phyloP scores from a whole-genome alignment of 2,113 vertebrate species.

The Sphaerodactylus townsendi region DNA sequence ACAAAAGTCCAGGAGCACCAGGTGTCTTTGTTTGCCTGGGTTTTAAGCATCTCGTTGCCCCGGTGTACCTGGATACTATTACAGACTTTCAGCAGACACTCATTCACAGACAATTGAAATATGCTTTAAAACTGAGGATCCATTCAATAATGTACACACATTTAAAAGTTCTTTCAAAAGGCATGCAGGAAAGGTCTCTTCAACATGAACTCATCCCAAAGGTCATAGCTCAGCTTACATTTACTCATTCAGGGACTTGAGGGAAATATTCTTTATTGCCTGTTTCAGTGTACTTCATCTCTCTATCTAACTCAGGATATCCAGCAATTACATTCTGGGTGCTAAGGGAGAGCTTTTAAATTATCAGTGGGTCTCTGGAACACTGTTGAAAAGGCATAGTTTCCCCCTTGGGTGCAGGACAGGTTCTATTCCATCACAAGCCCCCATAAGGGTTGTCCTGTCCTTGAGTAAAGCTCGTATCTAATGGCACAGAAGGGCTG shows the following conservation, averaged over 20 bases:
- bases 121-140: neutral
- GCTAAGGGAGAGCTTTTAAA: neutral
- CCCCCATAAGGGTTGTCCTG: neutral
- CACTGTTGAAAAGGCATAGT: neutral
- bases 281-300: neutral
- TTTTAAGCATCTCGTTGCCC: too few species aligned
- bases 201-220: neutral
- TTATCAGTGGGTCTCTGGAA: conserved; percentile 19
- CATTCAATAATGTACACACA: neutral
- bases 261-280: neutral
- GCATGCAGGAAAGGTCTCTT: neutral
- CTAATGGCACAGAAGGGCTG: neutral
- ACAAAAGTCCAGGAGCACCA: too few species aligned
- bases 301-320: neutral
- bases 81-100: neutral
- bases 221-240: neutral
- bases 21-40: too few species aligned
- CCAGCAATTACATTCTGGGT: neutral
- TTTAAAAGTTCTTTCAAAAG: neutral
- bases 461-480: neutral
- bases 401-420: too few species aligned
- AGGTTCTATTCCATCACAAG: too few species aligned
- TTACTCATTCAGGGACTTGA: neutral
- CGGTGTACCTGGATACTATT: too few species aligned
- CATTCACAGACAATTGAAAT: conserved; percentile 18